These are phyloP conservation scores for Caenorhabditis parvicauda DNA, from an alignment of 2,888 invertebrate species.

Conservation along the genomic window DNA sequence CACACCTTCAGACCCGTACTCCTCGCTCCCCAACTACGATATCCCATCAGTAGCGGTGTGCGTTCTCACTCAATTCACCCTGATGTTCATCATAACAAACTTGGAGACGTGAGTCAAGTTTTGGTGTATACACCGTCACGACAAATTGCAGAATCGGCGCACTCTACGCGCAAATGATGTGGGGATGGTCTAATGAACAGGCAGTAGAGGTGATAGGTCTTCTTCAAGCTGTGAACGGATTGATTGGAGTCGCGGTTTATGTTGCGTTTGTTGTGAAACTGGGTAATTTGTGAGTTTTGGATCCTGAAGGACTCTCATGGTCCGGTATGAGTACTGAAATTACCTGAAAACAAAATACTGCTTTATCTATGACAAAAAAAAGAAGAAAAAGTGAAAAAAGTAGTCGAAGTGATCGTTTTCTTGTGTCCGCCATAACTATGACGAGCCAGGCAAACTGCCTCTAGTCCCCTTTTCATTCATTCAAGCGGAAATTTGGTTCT, in stretches of 20 bases:
- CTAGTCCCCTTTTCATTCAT: not conserved
- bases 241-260: conserved; percentile 31
- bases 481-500: not conserved
- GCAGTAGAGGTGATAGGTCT: conserved; percentile 24
- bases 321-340: not conserved
- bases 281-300: conserved; percentile 32
- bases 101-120: conserved; percentile 32
- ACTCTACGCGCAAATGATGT: conserved; percentile 41
- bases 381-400: too few relatives aligned
- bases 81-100: conserved; percentile 45
- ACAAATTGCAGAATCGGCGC: conserved; percentile 29
- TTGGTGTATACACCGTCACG: not conserved
- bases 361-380: too few relatives aligned
- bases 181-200: conserved; percentile 37
- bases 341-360: not conserved
- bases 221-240: conserved; percentile 34
- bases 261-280: conserved; percentile 30
- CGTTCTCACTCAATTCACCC: conserved; percentile 38
- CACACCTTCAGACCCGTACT: conserved; percentile 36
- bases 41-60: conserved; percentile 32
- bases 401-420: too few relatives aligned
- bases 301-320: too few relatives aligned
- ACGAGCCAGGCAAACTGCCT: not conserved
- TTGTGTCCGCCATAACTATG: too few relatives aligned
- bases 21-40: conserved; percentile 39